phyloP scores from a whole-genome alignment of 2,797 vertebrate genomes.

The Siniperca undulata region DNA sequence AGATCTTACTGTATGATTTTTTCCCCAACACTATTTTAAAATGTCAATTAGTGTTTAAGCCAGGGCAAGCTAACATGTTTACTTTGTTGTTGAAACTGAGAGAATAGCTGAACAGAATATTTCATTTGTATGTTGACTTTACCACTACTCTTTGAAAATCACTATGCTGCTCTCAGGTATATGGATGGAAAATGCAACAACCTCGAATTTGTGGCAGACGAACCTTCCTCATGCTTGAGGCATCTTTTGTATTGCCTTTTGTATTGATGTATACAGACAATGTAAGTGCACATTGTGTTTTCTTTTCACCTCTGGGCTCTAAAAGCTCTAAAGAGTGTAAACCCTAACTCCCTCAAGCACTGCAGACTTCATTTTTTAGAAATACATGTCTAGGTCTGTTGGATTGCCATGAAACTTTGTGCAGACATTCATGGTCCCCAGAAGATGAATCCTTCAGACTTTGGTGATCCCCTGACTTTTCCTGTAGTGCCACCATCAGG shows the following conservation, averaged over 20 bases:
- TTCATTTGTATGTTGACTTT: constrained; percentile 48
- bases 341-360: neutral
- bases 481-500: neutral
- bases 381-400: neutral
- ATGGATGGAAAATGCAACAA: constrained; percentile 34
- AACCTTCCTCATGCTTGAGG: constrained; percentile 28
- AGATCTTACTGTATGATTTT: neutral
- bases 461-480: neutral
- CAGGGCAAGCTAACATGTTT: constrained; percentile 23
- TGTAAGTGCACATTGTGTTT: constrained; percentile 40
- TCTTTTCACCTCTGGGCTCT: constrained; percentile 39
- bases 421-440: neutral
- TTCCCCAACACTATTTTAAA: neutral
- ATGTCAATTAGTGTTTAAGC: constrained; percentile 17
- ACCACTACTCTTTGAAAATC: constrained; percentile 30
- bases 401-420: neutral
- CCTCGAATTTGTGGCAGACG: constrained; percentile 22
- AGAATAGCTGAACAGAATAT: constrained; percentile 51
- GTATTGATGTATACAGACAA: constrained; percentile 2
- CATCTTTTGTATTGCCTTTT: constrained; percentile 23
- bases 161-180: constrained; percentile 24
- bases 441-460: neutral
- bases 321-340: constrained; percentile 13
- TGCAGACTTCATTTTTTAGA: constrained; percentile 16
- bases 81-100: constrained; percentile 18